Evolutionary conservation across 2,888 invertebrate genomes (phyloP).

Genomic region (Synanthedon vespiformis): DNA sequence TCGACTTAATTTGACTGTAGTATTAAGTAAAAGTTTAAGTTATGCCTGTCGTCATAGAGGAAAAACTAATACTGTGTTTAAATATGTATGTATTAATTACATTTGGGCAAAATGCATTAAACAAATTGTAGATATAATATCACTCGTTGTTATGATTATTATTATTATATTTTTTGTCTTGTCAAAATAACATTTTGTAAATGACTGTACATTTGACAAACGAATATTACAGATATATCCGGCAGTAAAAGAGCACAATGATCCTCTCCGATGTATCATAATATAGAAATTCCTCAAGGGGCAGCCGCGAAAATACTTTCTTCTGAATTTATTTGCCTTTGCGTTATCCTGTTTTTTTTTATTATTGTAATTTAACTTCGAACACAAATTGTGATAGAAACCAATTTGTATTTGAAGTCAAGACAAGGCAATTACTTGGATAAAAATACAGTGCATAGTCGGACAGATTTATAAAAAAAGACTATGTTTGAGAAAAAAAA

Average conservation of each 20-base stretch:
- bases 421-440: too few species aligned
- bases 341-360: slow-evolving; percentile 29
- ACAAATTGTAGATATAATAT: background rate
- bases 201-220: slow-evolving; percentile 69
- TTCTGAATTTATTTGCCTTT: slow-evolving; percentile 29
- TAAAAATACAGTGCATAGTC: too few species aligned
- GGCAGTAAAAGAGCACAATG: slow-evolving; percentile 60
- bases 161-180: background rate
- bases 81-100: too few species aligned
- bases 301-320: slow-evolving; percentile 31
- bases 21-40: too few species aligned
- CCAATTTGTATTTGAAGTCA: background rate
- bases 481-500: too few species aligned
- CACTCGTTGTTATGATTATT: background rate
- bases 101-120: too few species aligned
- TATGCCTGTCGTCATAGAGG: too few species aligned
- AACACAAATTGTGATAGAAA: too few species aligned
- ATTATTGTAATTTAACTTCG: slow-evolving; percentile 2
- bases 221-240: slow-evolving; percentile 64
- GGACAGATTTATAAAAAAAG: too few species aligned
- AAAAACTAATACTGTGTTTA: too few species aligned
- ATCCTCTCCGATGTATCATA: slow-evolving; percentile 64
- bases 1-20: too few species aligned
- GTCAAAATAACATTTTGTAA: slow-evolving; percentile 53
- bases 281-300: slow-evolving; percentile 54